phyloP scores from a whole-genome alignment of 1,140 invertebrate species.

The Pseudomyrmex dendroicus region DNA sequence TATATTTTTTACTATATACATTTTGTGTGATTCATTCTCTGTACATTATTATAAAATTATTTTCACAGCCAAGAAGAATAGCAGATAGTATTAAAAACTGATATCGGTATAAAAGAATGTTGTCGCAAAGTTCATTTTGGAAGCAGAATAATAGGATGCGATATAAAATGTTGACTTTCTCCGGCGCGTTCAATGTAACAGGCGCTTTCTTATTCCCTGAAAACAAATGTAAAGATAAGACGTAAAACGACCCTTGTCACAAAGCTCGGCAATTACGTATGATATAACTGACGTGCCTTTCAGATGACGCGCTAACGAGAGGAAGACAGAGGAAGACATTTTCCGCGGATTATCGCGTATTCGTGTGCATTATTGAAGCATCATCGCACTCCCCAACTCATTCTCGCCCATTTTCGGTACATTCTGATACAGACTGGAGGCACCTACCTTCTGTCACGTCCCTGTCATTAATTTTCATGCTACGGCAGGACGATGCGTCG shows the following conservation, averaged over 20 bases:
- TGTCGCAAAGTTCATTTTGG: neutral
- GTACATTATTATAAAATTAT: too few species aligned
- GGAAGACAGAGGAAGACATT: conserved; percentile 5
- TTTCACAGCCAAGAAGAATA: neutral
- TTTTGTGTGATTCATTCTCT: too few species aligned
- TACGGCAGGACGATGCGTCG: conserved; percentile 72
- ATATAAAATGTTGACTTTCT: conserved; percentile 41
- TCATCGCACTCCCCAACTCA: conserved; percentile 36
- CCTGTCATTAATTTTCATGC: conserved; percentile 82
- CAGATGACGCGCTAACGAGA: conserved; percentile 55
- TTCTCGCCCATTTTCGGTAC: conserved; percentile 23
- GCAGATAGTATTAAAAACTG: neutral
- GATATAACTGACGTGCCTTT: conserved; percentile 68
- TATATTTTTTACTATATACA: too few species aligned
- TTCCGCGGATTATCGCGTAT: conserved; percentile 79
- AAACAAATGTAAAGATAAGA: conserved; percentile 51
- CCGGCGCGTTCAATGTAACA: neutral
- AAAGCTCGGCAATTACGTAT: conserved; percentile 57
- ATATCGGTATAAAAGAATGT: conserved; percentile 11
- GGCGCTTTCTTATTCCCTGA: conserved; percentile 6
- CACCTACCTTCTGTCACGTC: conserved; percentile 70
- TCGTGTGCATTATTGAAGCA: conserved; percentile 78
- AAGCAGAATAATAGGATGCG: conserved; percentile 2
- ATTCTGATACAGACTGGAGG: conserved; percentile 30
- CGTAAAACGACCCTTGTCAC: conserved; percentile 67